Conservation (phyloP, 2,113 vertebrate genomes). For the Sinocyclocheilus anophthalmus region DNA sequence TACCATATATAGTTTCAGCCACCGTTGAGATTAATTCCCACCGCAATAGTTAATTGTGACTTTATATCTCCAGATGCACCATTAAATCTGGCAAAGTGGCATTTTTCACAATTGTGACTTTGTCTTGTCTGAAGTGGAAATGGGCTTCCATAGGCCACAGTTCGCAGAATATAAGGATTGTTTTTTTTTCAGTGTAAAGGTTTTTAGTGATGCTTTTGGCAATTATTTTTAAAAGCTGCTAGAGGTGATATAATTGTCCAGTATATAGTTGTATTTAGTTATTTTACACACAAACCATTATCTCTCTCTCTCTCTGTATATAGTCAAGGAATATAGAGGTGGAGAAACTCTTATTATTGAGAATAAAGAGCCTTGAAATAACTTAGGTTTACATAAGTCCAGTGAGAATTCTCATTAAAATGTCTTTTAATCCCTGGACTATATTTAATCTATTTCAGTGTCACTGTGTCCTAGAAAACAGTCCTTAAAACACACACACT, state of each 20-base stretch:
- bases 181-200: neutral
- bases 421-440: neutral
- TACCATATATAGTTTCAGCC: neutral
- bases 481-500: neutral
- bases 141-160: neutral
- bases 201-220: neutral
- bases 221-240: neutral
- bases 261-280: neutral
- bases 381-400: neutral
- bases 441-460: neutral
- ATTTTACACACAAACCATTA: neutral
- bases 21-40: neutral
- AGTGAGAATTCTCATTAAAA: neutral
- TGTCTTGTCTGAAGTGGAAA: neutral
- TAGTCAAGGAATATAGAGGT: neutral
- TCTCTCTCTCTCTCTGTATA: neutral
- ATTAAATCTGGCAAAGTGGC: neutral
- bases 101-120: neutral
- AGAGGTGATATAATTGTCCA: neutral
- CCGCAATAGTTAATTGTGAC: neutral
- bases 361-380: neutral
- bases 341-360: neutral
- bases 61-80: neutral
- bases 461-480: neutral
- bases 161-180: neutral